Base-by-base conservation (phyloP, 2,888 invertebrate species). In the Nemotelus pantherinus region DNA sequence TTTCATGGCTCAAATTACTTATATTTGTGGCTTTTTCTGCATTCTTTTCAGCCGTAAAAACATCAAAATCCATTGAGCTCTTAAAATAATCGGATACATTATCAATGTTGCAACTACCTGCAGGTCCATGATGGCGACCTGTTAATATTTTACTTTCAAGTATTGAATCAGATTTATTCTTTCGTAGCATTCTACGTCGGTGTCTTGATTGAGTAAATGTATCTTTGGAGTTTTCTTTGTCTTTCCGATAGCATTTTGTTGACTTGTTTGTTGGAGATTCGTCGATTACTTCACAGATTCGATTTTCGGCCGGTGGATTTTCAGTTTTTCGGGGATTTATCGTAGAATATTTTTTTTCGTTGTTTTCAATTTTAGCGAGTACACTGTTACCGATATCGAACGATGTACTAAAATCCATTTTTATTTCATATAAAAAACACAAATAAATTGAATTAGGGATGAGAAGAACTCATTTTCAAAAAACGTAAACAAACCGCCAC, bases 341-440 rank as follows among this genome's bases (percentile, higher is more conserved):
- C 9, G 44, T n/a, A 5, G 53, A 25, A 3, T 4, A 67, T 72
- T 2, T 60, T 50, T 82, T 80, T 10, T 82, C 82, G 45, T 77
- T 81, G 55, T 83, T 83, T 77, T 86, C 86, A 58, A 87, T 78
- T 76, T 84, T 83, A 82, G 84, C 82, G 50, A 86, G 83, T 0
- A 86, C 86, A 74, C 84, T 86, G 70, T 86, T 85, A 2, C 85
- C 86, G 71, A 87, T 82, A 25, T 83, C 82, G 41, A 87, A 83
- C 0, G 87, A 86, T 79, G 87, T 84, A 0, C 87, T 86, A 80
- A 87, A 86, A 1, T 83, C 83, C 86, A 86, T 86, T 50, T 4
- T 48, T 48, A 57, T 57, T 60, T 58, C 58, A 7, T n/a, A 5
- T 9, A 25, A 2, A 25, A 10, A 68, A 43, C 68, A 68, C 68